These are phyloP conservation scores for Spheniscus humboldti DNA, from an alignment of 2,797 vertebrate species.

Conservation along the genomic window DNA sequence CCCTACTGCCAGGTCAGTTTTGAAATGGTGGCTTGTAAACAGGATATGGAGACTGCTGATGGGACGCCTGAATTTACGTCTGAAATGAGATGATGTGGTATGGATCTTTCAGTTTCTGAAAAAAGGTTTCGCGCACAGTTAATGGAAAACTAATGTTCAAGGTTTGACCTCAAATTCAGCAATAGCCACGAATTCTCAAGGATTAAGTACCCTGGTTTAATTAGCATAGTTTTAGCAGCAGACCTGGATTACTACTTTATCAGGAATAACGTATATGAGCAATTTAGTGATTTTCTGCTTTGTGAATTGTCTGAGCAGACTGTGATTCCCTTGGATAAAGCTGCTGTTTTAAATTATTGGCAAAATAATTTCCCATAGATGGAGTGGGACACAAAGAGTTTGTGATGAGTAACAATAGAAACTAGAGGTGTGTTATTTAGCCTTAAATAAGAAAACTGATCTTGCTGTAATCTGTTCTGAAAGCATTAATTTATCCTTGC, in stretches of 20 bases:
- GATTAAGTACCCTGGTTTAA: background rate
- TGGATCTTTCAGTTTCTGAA: background rate
- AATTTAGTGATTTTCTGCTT: background rate
- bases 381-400: background rate
- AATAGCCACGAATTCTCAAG: rapidly evolving
- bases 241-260: rapidly evolving
- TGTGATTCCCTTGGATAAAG: background rate
- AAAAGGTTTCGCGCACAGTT: rapidly evolving
- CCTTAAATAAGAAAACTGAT: background rate
- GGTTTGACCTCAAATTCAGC: background rate
- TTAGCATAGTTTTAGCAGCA: background rate
- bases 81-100: background rate
- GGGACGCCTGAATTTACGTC: rapidly evolving
- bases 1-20: rapidly evolving
- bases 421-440: background rate
- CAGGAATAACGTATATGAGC: rapidly evolving
- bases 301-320: background rate
- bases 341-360: background rate
- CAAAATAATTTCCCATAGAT: background rate
- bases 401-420: background rate
- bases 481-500: background rate
- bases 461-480: background rate
- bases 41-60: rapidly evolving
- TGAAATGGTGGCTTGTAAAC: rapidly evolving
- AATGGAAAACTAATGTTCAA: background rate